Percentiles rank a stretch among this genome's conserved stretches.
These are phyloP conservation scores for Rhingia campestris DNA, from an alignment of 2,888 invertebrate genomes.

Conservation along the genomic window DNA sequence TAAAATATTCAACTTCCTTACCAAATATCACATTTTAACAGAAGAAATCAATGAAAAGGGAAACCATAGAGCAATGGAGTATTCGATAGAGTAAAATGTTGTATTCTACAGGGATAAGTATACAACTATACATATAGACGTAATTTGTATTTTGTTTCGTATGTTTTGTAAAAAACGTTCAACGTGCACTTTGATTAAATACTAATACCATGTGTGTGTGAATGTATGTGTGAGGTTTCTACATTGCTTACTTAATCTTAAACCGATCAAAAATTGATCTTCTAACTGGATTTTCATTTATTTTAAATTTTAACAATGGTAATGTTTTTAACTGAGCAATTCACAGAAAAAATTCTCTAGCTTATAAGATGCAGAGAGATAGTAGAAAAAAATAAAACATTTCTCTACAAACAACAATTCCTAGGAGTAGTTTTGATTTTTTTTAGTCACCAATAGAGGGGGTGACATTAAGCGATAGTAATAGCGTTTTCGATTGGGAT, in stretches of 20 bases:
- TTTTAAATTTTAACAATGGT: slow-evolving; percentile 22
- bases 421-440: slow-evolving; percentile 3
- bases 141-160: slow-evolving; percentile 10
- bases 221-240: slow-evolving; percentile 24
- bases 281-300: slow-evolving; percentile 8
- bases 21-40: slow-evolving; percentile 71
- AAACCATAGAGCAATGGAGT: slow-evolving; percentile 1
- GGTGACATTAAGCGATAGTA: too few species aligned
- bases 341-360: neutral
- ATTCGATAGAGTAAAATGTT: slow-evolving; percentile 18
- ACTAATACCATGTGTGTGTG: slow-evolving; percentile 40
- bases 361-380: neutral
- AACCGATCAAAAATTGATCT: slow-evolving; percentile 46
- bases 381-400: slow-evolving; percentile 12
- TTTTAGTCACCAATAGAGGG: neutral
- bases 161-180: slow-evolving; percentile 22
- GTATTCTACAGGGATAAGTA: neutral
- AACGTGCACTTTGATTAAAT: slow-evolving; percentile 39
- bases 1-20: slow-evolving; percentile 44
- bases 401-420: slow-evolving; percentile 45
- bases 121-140: slow-evolving; percentile 8
- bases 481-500: too few species aligned
- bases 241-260: slow-evolving; percentile 11
- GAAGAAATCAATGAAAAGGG: slow-evolving; percentile 22
- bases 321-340: slow-evolving; percentile 26